phyloP scores from a whole-genome alignment of 92 coral and sea anemone species.

The Palythoa grandis region DNA sequence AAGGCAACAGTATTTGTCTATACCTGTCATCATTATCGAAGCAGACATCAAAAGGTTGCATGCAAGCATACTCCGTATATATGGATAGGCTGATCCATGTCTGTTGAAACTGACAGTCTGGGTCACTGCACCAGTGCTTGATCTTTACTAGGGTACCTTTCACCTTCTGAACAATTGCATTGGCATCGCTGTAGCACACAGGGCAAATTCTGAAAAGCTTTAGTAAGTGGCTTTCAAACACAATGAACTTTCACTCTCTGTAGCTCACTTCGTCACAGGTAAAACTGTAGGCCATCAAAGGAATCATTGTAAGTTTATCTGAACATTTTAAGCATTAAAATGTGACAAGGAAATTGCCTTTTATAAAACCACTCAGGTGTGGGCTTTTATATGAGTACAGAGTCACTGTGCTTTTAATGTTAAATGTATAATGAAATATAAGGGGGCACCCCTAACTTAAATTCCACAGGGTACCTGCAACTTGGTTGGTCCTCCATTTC shows the following conservation, averaged over 20 bases:
- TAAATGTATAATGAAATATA: not conserved
- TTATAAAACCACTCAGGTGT: not conserved
- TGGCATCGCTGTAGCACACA: constrained; percentile 4
- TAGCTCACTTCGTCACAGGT: not conserved
- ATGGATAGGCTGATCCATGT: constrained; percentile 1
- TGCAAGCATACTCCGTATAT: constrained; percentile 1
- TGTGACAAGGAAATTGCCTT: not conserved
- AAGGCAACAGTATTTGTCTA: too few species aligned
- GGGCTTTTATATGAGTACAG: too few species aligned
- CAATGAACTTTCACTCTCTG: constrained; percentile 7
- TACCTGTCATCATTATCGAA: too few species aligned
- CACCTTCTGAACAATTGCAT: not conserved
- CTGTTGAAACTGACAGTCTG: not conserved
- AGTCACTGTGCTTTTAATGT: not conserved
- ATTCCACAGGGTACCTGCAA: not conserved
- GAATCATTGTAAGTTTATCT: not conserved
- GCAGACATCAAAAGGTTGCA: constrained; percentile 24
- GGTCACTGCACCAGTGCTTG: constrained; percentile 13
- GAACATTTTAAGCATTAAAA: not conserved
- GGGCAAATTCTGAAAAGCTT: constrained; percentile 7
- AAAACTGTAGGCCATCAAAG: not conserved
- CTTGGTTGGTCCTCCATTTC: not conserved
- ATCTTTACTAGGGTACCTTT: constrained; percentile 10
- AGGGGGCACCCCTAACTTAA: not conserved
- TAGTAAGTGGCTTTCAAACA: not conserved